Conservation (phyloP, 1,140 invertebrate species). For the Littorina saxatilis region DNA sequence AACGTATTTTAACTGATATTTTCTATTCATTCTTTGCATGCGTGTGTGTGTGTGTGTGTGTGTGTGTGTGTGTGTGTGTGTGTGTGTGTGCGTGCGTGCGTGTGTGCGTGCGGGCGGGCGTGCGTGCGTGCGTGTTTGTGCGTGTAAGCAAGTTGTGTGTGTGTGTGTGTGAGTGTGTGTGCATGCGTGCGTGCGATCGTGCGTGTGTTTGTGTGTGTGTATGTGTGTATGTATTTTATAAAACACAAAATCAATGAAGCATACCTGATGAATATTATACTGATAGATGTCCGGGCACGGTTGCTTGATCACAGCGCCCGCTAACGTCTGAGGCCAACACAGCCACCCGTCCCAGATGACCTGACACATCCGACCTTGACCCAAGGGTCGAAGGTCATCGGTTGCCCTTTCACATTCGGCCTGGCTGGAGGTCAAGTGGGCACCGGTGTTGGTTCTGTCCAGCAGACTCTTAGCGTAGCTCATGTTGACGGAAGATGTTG, state of each 20-base stretch:
- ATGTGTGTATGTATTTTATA: neutral
- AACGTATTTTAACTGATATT: no score
- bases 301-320: neutral
- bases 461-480: constrained; percentile 8
- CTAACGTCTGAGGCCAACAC: constrained; percentile 21
- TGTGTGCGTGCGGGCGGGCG: neutral
- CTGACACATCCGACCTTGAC: neutral
- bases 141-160: neutral
- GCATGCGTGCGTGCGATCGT: no score
- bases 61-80: neutral
- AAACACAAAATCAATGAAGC: neutral
- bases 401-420: neutral
- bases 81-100: neutral
- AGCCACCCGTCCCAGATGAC: constrained; percentile 23
- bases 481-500: neutral
- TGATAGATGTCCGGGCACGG: neutral
- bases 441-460: neutral
- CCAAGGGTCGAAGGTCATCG: neutral
- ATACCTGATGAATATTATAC: neutral
- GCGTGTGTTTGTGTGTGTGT: neutral
- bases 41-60: neutral
- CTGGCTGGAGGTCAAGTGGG: constrained; percentile 15
- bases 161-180: neutral
- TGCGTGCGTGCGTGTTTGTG: neutral
- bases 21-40: no score